phyloP scores from a whole-genome alignment of 2,888 invertebrate genomes.

The Cheilosia grossa region DNA sequence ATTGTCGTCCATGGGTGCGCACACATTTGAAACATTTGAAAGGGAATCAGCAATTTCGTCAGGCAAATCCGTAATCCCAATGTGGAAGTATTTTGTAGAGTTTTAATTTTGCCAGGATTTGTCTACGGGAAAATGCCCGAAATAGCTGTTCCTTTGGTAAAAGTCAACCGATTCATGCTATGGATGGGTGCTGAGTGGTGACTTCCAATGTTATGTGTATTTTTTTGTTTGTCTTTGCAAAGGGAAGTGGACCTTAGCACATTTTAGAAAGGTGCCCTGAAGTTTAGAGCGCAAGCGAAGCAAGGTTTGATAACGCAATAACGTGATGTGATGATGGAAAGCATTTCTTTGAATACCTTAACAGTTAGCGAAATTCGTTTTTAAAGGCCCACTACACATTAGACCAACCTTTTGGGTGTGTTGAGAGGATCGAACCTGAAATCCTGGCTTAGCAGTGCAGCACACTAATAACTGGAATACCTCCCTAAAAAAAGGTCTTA shows the following conservation, averaged over 20 bases:
- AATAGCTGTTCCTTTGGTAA: constrained; percentile 25
- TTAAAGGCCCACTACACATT: no score
- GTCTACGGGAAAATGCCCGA: constrained; percentile 18
- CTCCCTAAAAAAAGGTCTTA: no score
- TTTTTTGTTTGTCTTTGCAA: not conserved
- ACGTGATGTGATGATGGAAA: no score
- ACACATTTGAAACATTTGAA: constrained; percentile 34
- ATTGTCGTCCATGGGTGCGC: constrained; percentile 44
- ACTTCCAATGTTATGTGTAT: constrained; percentile 41
- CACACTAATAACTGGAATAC: no score
- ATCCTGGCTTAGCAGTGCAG: no score
- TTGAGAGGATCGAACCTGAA: no score
- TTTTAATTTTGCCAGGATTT: constrained; percentile 72
- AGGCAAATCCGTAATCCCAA: constrained; percentile 69
- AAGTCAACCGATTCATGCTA: constrained; percentile 58
- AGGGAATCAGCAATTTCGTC: constrained; percentile 73
- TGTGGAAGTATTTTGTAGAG: constrained; percentile 70
- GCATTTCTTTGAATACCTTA: no score
- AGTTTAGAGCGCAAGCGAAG: no score
- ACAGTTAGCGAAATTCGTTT: no score
- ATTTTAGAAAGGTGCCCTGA: not conserved
- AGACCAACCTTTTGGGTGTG: no score
- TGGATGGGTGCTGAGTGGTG: constrained; percentile 67
- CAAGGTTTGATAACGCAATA: no score
- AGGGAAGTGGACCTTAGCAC: constrained; percentile 37